A percentile compares a stretch with the other conserved stretches of the same genome.
These are phyloP conservation scores for Eucidaris tribuloides DNA, from an alignment of 35 echinoderm and acorn worm genomes.

Conservation along the genomic window DNA sequence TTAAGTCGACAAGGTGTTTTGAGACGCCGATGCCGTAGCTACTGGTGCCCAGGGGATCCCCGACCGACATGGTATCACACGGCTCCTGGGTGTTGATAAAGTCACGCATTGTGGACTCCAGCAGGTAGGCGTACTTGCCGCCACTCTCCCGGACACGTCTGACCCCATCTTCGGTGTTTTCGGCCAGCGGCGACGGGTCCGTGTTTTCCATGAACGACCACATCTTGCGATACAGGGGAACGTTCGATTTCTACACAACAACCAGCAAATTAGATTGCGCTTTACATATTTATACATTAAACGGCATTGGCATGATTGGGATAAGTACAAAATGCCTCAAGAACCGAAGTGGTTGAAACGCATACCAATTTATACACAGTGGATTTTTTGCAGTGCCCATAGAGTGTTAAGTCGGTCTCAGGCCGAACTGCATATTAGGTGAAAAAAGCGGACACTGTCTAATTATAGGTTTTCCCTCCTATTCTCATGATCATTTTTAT, in stretches of 20 bases:
- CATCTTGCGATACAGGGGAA: conserved; percentile 78
- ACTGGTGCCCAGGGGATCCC: conserved; percentile 61
- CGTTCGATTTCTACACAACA: conserved; percentile 41
- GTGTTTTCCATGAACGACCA: conserved; percentile 82
- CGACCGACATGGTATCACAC: conserved; percentile 75
- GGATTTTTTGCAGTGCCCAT: no score
- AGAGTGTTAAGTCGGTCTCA: no score
- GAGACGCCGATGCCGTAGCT: conserved; percentile 91
- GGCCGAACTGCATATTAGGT: no score
- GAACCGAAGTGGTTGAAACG: no score
- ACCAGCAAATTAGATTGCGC: no score
- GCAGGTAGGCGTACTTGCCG: conserved; percentile 80
- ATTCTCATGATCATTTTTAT: no score
- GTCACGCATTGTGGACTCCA: conserved; percentile 89
- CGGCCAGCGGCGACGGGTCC: conserved; percentile 49
- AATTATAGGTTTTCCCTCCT: no score
- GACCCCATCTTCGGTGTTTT: conserved; percentile 54
- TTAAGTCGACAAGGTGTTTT: conserved; percentile 58
- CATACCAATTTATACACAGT: no score
- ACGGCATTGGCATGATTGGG: no score
- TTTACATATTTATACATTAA: no score
- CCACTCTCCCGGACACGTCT: conserved; percentile 55
- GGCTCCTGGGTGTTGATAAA: conserved; percentile 66
- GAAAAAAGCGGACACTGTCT: no score
- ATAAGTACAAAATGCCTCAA: no score